Base-by-base conservation (phyloP, 2,113 vertebrate genomes). In the Dicentrarchus labrax region DNA sequence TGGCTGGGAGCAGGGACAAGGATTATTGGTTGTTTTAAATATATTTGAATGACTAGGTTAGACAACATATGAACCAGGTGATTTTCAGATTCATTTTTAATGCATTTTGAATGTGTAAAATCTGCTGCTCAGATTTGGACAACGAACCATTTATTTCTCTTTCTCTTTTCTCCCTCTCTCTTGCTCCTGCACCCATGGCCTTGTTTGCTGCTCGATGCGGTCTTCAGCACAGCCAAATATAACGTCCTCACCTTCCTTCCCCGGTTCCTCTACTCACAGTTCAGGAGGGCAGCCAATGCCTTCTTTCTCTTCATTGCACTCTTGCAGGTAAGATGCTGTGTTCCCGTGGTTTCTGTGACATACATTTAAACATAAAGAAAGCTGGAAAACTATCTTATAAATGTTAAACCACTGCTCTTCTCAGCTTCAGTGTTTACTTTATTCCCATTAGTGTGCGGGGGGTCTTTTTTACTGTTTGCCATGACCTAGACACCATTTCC, bases 281-380 rank as follows among this genome's bases (percentile, higher is more conserved):
- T 99, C 96, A 97, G 98, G 95, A 97, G 98, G 96, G 98, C 98
- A 71, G 98, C 98, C 88, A 99, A 99, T 88, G 96, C 98, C 21
- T 99, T 99, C 95, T 99, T 99, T 87, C 98, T 99, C 90, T 99
- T 99, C 95, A 99, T 99, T 92, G 98, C 98, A 66, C 95, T 99
- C 88, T 96, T 99, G 92, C 98, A 99, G 98, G 98, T 99, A 97
- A 92, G 96, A 92, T 24, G 30, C 47, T 22, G 5, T 13, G 47
- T 50, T 45, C 61, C 39, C 60, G 8, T 7, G 24, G 24, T 1
- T 22, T 54, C 16, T 72, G 13, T 56, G 16, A 68, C 7, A 60
- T 47, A 36, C 4, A 80, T 61, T 70, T 39, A 8, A 21, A 66
- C 36, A 47, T 21, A 67, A 15, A 45, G 4, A 47, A n/a, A 9